These are phyloP conservation scores for Cynoglossus semilaevis DNA, from an alignment of 2,113 vertebrate species.

Conservation along the genomic window DNA sequence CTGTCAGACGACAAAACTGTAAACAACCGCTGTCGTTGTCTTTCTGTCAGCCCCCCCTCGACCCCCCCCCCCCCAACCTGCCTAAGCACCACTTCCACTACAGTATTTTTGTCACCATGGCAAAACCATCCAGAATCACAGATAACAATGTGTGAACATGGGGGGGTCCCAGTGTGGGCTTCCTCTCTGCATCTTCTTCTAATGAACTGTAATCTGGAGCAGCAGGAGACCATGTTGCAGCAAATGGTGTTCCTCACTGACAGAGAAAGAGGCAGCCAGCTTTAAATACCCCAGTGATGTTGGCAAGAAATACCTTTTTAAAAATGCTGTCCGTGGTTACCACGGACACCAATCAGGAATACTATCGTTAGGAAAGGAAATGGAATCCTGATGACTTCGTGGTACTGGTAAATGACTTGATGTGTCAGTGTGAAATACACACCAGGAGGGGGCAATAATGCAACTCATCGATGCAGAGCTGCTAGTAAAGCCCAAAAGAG, in stretches of 20 bases:
- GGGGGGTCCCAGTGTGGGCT: constrained; percentile 51
- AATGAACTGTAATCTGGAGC: constrained; percentile 74
- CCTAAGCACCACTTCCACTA: constrained; percentile 31
- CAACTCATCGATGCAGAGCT: too few relatives aligned
- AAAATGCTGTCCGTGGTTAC: constrained; percentile 3
- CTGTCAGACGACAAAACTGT: constrained; percentile 68
- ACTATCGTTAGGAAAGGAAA: too few relatives aligned
- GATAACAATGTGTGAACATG: constrained; percentile 56
- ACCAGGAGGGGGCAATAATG: too few relatives aligned
- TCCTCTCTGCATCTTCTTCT: constrained; percentile 56
- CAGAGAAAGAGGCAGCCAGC: constrained; percentile 45
- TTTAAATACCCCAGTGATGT: constrained; percentile 30
- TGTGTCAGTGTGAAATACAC: too few relatives aligned
- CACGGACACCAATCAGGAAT: neutral
- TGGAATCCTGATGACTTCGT: too few relatives aligned
- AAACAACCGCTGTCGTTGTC: constrained; percentile 37
- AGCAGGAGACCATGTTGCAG: constrained; percentile 58
- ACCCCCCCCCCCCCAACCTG: constrained; percentile 16
- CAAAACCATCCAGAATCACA: constrained; percentile 32
- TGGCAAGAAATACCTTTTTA: constrained; percentile 21
- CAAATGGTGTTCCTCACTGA: constrained; percentile 56
- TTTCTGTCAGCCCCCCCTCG: constrained; percentile 23
- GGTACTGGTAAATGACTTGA: too few relatives aligned
- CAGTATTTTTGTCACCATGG: constrained; percentile 42
- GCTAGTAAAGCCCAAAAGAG: constrained; percentile 5